Percentiles rank a stretch among this genome's conserved stretches.
These are phyloP conservation scores for Synaphobranchus kaupii DNA, from an alignment of 2,797 vertebrate species.

Conservation along the genomic window DNA sequence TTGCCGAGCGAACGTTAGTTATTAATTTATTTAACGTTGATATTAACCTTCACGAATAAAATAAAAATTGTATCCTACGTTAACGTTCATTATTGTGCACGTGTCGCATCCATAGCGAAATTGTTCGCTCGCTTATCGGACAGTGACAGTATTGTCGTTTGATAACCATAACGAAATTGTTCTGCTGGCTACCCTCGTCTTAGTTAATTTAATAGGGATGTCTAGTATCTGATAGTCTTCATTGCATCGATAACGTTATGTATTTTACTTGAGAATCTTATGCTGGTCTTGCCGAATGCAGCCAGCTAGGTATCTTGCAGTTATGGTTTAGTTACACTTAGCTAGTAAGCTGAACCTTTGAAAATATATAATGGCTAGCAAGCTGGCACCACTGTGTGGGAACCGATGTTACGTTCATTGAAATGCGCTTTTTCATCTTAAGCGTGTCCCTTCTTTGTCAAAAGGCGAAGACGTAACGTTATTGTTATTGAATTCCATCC, in stretches of 20 bases:
- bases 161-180: not conserved
- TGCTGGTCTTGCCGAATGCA: not conserved
- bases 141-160: not conserved
- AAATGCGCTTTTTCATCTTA: not conserved
- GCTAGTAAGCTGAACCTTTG: not conserved
- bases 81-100: not conserved
- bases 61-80: not conserved
- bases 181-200: not conserved
- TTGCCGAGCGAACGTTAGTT: not conserved
- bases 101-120: not conserved
- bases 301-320: not conserved
- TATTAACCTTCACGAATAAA: not conserved
- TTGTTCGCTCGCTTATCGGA: not conserved
- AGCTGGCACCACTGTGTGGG: not conserved
- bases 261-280: not conserved
- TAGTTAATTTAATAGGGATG: no score
- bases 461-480: not conserved
- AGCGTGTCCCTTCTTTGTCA: not conserved
- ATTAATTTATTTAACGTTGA: not conserved
- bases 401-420: not conserved
- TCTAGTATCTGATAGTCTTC: not conserved
- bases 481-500: not conserved
- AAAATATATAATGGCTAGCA: not conserved
- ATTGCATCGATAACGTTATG: not conserved
- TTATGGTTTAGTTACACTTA: not conserved